Evolutionary conservation across 2,113 vertebrate species (phyloP).

Genomic region (Spizaetus ornatus): DNA sequence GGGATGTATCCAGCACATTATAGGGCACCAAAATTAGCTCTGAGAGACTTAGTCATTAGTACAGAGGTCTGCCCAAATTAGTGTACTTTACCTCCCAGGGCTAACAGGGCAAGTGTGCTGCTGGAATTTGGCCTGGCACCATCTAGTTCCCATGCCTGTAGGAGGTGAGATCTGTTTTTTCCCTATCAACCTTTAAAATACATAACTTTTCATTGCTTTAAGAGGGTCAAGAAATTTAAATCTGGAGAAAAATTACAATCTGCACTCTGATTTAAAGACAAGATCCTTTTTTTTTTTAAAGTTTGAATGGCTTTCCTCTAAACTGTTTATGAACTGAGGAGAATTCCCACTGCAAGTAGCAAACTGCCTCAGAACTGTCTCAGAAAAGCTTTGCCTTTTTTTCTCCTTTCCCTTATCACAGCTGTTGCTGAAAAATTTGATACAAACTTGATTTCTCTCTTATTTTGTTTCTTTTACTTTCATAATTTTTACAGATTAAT

Average conservation of each 20-base stretch:
- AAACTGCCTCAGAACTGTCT: background rate
- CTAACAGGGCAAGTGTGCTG: background rate
- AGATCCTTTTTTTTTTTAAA: background rate
- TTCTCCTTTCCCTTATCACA: background rate
- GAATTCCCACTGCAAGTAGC: background rate
- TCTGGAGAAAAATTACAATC: background rate
- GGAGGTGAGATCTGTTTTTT: accelerated
- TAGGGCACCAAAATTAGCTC: background rate
- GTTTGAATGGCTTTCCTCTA: background rate
- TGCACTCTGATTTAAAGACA: background rate
- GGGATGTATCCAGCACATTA: accelerated
- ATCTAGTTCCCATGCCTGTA: accelerated
- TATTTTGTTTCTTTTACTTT: background rate
- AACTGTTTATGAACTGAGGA: background rate
- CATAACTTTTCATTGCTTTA: background rate
- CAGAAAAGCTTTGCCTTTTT: background rate
- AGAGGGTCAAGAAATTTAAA: background rate
- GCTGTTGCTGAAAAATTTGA: background rate
- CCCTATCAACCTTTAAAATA: background rate
- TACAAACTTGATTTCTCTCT: background rate
- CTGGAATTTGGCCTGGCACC: accelerated
- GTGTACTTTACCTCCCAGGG: background rate
- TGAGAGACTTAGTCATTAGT: background rate
- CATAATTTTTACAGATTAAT: background rate
- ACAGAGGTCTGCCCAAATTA: background rate